A percentile compares a stretch with the other conserved stretches of the same genome.
Conservation (phyloP, 2,797 vertebrate species). For the Cyprinodon diabolis region DNA sequence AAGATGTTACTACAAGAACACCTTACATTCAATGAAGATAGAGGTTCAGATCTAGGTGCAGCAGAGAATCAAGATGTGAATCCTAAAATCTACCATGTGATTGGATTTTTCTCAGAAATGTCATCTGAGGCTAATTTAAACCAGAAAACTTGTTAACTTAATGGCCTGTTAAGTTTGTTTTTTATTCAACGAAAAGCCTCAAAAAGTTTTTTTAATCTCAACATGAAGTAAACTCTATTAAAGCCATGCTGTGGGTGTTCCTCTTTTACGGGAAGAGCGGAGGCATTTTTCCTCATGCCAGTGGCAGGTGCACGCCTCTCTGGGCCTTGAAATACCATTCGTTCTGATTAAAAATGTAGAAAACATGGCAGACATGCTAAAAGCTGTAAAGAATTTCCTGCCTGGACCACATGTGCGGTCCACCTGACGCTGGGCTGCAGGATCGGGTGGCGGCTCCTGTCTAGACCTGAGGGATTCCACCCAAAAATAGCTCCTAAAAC, state of each 20-base stretch:
- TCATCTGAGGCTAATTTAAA: neutral
- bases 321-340: constrained; percentile 34
- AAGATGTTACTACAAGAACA: neutral
- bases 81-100: neutral
- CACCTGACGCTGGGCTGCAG: constrained; percentile 45
- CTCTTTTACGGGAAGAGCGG: constrained; percentile 54
- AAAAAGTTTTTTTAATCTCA: constrained; percentile 24
- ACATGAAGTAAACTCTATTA: constrained; percentile 58
- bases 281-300: constrained; percentile 47
- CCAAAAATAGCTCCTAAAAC: constrained; percentile 67
- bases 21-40: too few relatives aligned
- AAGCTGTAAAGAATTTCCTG: constrained; percentile 65
- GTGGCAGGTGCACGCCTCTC: constrained; percentile 45
- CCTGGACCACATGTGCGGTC: constrained; percentile 51
- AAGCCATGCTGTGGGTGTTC: constrained; percentile 53
- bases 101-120: neutral
- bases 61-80: neutral
- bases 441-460: constrained; percentile 63
- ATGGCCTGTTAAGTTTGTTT: constrained; percentile 9
- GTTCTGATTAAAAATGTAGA: constrained; percentile 75
- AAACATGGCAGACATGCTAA: constrained; percentile 47
- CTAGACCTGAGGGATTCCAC: constrained; percentile 68
- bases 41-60: neutral
- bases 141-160: neutral
- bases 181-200: constrained; percentile 15